Evolutionary conservation across 1,140 invertebrate species (phyloP).

Genomic region (Zaprionus gabonicus): DNA sequence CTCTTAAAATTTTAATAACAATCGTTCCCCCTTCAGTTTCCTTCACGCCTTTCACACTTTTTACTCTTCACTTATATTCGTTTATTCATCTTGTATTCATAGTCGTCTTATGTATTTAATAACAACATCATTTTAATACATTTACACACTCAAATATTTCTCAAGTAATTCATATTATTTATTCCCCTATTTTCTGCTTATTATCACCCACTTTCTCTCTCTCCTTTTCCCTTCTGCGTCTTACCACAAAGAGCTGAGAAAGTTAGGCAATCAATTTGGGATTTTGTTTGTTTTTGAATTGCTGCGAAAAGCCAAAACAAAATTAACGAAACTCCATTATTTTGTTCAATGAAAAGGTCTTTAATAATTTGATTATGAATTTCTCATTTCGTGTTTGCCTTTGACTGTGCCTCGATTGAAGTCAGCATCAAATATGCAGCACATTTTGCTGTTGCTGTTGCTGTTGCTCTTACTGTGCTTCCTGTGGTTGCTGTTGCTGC

Average conservation of each 20-base stretch:
- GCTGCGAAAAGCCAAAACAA: not conserved
- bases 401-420: constrained; percentile 13
- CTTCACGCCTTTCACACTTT: too few relatives aligned
- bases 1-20: too few relatives aligned
- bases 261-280: not conserved
- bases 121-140: not conserved
- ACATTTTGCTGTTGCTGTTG: constrained; percentile 32
- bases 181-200: not conserved
- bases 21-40: too few relatives aligned
- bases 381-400: constrained; percentile 14
- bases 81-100: not conserved
- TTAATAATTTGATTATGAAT: constrained; percentile 19
- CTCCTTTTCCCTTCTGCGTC: not conserved
- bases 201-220: not conserved
- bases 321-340: constrained; percentile 3
- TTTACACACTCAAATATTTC: not conserved
- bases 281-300: constrained; percentile 9
- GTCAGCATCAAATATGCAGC: constrained; percentile 3
- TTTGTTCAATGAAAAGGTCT: constrained; percentile 9
- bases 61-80: too few relatives aligned
- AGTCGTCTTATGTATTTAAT: not conserved
- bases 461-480: constrained; percentile 19
- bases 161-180: not conserved
- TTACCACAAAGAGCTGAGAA: not conserved
- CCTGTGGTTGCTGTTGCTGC: constrained; percentile 21